phyloP scores from a whole-genome alignment of 1,140 invertebrate genomes.

The Drosophila tropicalis region DNA sequence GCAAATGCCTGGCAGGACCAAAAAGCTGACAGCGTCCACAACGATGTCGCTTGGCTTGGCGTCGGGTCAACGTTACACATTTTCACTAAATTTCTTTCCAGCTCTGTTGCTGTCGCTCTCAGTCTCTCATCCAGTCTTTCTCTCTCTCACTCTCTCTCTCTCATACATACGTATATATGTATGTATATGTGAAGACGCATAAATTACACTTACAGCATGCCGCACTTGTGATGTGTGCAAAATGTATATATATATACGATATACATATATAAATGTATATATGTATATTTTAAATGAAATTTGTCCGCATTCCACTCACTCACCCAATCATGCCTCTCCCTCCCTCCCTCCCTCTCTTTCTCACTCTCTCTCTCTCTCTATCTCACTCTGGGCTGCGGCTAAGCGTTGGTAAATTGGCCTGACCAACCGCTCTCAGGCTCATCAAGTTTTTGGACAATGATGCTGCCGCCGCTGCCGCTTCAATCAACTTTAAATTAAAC shows the following conservation, averaged over 20 bases:
- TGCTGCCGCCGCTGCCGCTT: constrained; percentile 4
- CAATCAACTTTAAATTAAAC: constrained; percentile 37
- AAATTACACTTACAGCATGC: constrained; percentile 74
- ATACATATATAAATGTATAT: constrained; percentile 34
- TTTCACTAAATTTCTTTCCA: constrained; percentile 59
- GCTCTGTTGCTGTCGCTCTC: not conserved
- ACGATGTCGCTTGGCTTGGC: constrained; percentile 35
- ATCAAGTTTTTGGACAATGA: constrained; percentile 13
- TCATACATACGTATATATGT: constrained; percentile 35
- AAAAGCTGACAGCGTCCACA: constrained; percentile 35
- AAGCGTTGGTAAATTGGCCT: constrained; percentile 67
- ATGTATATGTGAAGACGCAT: constrained; percentile 60
- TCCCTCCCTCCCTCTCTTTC: not conserved
- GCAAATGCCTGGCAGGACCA: constrained; percentile 46
- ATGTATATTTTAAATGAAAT: constrained; percentile 67
- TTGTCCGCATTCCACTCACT: constrained; percentile 23
- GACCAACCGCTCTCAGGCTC: constrained; percentile 24
- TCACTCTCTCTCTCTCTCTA: not conserved
- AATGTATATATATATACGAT: constrained; percentile 46
- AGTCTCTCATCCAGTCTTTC: not conserved
- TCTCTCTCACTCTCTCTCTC: not conserved
- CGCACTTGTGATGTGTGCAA: constrained; percentile 54
- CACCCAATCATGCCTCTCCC: not conserved
- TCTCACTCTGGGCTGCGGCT: constrained; percentile 39
- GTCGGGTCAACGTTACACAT: constrained; percentile 77